Conservation (phyloP, 64 coral and sea anemone species). For the Astreopora myriophthalma region DNA sequence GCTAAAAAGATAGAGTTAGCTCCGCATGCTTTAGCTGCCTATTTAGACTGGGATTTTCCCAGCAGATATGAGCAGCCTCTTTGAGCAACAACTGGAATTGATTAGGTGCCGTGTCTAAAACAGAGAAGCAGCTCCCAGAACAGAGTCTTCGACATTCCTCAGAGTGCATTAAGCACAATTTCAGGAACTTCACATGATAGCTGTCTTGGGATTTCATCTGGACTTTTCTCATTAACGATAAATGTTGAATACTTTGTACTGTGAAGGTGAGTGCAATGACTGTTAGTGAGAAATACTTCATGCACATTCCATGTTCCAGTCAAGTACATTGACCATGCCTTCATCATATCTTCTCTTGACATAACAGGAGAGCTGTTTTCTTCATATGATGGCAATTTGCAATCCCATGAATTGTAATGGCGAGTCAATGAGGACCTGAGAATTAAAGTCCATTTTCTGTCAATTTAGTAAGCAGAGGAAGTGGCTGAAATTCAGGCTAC, state of each 20-base stretch:
- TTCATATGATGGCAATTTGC: slow-evolving; percentile 55
- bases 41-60: too few species aligned
- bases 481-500: too few species aligned
- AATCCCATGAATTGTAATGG: slow-evolving; percentile 64
- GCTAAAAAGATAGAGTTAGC: too few species aligned
- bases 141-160: too few species aligned
- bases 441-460: background rate
- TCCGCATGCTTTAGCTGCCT: too few species aligned
- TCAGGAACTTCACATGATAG: slow-evolving; percentile 12
- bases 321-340: slow-evolving; percentile 25
- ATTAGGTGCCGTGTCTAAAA: too few species aligned
- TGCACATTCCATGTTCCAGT: slow-evolving; percentile 24
- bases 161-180: too few species aligned
- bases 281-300: background rate
- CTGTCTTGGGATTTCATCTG: background rate
- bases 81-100: too few species aligned
- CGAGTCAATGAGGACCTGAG: slow-evolving; percentile 66
- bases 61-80: too few species aligned
- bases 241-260: slow-evolving; percentile 53
- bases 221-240: background rate
- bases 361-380: background rate
- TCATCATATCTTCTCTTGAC: background rate
- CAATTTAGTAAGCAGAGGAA: too few species aligned
- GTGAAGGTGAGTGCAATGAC: slow-evolving; percentile 34
- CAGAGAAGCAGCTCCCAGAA: too few species aligned